Percentiles rank a stretch among this genome's conserved stretches.
These are phyloP conservation scores for Andricus curvator DNA, from an alignment of 2,888 invertebrate genomes.

Conservation along the genomic window DNA sequence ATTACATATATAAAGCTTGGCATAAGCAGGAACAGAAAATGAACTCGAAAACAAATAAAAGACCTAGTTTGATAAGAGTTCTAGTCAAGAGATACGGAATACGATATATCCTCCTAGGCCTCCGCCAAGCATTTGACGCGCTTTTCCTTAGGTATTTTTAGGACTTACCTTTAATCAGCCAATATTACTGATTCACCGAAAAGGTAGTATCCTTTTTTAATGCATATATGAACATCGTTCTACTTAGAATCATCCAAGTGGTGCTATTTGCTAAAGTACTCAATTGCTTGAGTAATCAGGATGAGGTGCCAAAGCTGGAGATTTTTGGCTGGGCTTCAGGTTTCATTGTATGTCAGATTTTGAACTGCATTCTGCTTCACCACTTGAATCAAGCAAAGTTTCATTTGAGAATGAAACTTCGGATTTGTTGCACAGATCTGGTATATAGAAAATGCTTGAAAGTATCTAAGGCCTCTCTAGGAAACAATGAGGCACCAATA, in stretches of 20 bases:
- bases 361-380: constrained; percentile 77
- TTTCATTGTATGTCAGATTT: constrained; percentile 61
- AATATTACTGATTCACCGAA: too few relatives aligned
- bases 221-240: background rate
- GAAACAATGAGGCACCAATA: constrained; percentile 83
- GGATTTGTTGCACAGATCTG: constrained; percentile 80
- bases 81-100: too few relatives aligned
- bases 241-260: constrained; percentile 69
- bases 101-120: too few relatives aligned
- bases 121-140: too few relatives aligned
- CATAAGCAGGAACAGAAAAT: too few relatives aligned
- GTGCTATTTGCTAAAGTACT: constrained; percentile 66
- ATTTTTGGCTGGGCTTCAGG: constrained; percentile 73
- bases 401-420: constrained; percentile 82
- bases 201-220: too few relatives aligned
- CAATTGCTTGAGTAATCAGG: constrained; percentile 54
- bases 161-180: too few relatives aligned
- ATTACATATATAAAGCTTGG: too few relatives aligned
- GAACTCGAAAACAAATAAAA: too few relatives aligned
- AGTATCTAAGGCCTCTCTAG: constrained; percentile 2
- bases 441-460: constrained; percentile 78
- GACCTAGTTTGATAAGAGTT: too few relatives aligned
- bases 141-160: too few relatives aligned
- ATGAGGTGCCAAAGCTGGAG: constrained; percentile 25
- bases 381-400: constrained; percentile 62